Evolutionary conservation across 2,113 vertebrate species (phyloP).

Genomic region (Carollia perspicillata): DNA sequence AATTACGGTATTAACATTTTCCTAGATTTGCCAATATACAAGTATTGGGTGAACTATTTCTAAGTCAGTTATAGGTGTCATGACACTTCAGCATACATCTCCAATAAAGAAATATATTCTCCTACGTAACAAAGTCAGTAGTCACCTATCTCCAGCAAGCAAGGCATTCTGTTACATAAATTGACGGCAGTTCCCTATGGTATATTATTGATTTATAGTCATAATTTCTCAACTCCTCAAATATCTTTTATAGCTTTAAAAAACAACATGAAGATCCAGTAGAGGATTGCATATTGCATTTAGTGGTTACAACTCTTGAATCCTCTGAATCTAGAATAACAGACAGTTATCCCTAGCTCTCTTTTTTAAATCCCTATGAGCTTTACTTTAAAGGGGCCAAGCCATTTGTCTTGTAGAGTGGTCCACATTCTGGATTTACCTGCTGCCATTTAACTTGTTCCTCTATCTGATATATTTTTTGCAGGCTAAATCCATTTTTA

Average conservation of each 20-base stretch:
- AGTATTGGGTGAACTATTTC: background rate
- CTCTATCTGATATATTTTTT: slow-evolving; percentile 5
- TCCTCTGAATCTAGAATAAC: background rate
- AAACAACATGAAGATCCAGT: background rate
- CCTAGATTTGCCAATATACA: background rate
- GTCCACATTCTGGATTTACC: background rate
- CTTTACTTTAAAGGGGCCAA: slow-evolving; percentile 26
- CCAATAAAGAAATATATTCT: background rate
- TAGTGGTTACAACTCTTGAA: background rate
- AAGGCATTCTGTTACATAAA: background rate
- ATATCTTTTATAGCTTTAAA: background rate
- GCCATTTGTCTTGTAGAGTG: slow-evolving; percentile 22
- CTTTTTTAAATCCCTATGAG: background rate
- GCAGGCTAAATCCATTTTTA: background rate
- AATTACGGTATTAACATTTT: background rate
- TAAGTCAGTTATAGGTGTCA: background rate
- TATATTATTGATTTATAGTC: background rate
- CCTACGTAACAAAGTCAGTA: background rate
- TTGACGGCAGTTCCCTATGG: background rate
- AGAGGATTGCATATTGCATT: background rate
- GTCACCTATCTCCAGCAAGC: background rate
- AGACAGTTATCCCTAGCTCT: background rate
- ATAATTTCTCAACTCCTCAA: slow-evolving; percentile 15
- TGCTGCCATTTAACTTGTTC: slow-evolving; percentile 8
- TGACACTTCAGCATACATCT: background rate